Conservation (phyloP, 2,797 vertebrate species). For the Rhabdomys pumilio region DNA sequence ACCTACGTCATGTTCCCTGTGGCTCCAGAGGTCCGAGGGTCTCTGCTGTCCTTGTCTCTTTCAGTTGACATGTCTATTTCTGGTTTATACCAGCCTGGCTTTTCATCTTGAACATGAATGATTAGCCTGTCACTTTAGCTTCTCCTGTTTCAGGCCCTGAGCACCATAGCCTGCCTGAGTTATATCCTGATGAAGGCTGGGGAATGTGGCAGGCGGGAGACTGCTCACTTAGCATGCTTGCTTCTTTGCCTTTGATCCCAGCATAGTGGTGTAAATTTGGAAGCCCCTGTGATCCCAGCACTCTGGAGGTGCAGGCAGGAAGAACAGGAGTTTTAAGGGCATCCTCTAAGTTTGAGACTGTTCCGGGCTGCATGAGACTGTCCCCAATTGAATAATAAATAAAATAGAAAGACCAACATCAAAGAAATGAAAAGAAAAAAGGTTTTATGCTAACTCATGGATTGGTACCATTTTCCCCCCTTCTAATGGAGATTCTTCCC, state of each 20-base stretch:
- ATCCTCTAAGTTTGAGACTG: background rate
- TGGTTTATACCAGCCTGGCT: too few relatives aligned
- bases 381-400: background rate
- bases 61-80: background rate
- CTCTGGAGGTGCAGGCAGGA: background rate
- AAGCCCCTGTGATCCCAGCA: background rate
- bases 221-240: background rate
- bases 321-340: background rate
- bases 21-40: background rate
- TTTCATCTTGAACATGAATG: background rate
- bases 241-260: background rate
- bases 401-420: background rate
- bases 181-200: background rate
- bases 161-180: background rate
- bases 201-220: background rate
- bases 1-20: background rate
- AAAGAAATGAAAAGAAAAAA: background rate
- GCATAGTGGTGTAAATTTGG: background rate
- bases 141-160: background rate
- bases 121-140: too few relatives aligned
- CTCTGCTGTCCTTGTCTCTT: background rate
- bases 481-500: background rate
- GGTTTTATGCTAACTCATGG: background rate
- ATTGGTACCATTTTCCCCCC: background rate
- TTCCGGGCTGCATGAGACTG: background rate